Conservation (phyloP, 2,113 vertebrate species). For the Aegithalos caudatus region DNA sequence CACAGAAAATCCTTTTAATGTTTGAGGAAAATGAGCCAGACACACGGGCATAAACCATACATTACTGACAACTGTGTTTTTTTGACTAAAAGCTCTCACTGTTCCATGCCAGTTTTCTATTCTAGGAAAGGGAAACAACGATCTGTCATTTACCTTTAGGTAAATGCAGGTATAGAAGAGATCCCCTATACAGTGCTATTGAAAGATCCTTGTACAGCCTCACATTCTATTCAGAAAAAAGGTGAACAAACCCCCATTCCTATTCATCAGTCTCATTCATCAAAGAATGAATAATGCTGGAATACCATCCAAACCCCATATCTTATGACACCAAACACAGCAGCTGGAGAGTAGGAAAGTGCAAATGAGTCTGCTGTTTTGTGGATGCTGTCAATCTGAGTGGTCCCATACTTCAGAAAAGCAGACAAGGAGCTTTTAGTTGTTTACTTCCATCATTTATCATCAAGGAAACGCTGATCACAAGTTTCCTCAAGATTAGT, state of each 20-base stretch:
- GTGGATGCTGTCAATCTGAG: not conserved
- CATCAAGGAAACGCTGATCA: not conserved
- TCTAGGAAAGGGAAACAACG: not conserved
- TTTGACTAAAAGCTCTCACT: not conserved
- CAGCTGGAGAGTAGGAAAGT: not conserved
- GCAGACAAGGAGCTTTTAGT: not conserved
- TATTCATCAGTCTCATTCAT: not conserved
- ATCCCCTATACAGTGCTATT: fast-evolving
- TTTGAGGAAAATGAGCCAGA: not conserved
- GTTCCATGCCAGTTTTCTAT: not conserved
- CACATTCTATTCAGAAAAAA: not conserved
- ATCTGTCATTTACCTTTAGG: not conserved
- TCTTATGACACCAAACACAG: not conserved
- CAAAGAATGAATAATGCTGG: not conserved
- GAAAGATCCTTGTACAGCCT: not conserved
- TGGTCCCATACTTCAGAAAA: not conserved
- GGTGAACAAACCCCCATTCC: not conserved
- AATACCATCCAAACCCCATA: not conserved
- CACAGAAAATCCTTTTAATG: not conserved
- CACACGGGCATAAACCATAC: not conserved
- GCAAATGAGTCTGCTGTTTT: not conserved
- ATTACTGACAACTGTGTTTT: not conserved
- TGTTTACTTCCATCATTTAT: not conserved
- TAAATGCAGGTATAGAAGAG: not conserved
- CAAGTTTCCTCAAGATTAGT: not conserved